Evolutionary conservation across 1,140 invertebrate genomes (phyloP).

Genomic region (Drosophila pectinifera): DNA sequence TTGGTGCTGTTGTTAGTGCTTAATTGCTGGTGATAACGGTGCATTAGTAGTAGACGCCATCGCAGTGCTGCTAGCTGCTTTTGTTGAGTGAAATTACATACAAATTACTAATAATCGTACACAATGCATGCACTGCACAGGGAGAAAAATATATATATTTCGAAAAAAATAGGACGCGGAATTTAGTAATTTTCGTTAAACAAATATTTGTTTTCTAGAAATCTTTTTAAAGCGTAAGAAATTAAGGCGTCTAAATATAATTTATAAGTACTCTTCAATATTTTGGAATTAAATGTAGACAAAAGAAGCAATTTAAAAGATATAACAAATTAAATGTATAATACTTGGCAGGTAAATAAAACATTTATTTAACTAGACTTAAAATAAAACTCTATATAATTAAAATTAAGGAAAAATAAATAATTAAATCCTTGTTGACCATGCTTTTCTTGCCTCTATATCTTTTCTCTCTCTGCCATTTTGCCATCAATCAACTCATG

Average conservation of each 20-base stretch:
- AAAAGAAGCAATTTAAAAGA: no score
- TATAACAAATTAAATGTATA: no score
- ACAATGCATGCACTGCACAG: conserved; percentile 28
- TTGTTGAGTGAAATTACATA: conserved; percentile 31
- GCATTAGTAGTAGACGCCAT: conserved; percentile 49
- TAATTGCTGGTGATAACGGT: conserved; percentile 47
- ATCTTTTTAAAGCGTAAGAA: no score
- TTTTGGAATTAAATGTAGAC: no score
- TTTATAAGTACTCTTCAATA: no score
- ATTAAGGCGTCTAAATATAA: no score
- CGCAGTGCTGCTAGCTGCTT: conserved; percentile 33
- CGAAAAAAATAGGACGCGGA: neutral
- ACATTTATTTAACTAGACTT: no score
- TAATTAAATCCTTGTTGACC: no score
- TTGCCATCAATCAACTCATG: conserved; percentile 45
- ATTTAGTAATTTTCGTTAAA: no score
- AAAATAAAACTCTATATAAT: no score
- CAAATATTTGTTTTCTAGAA: no score
- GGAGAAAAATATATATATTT: neutral
- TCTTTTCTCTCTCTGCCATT: conserved; percentile 19
- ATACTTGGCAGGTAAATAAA: no score
- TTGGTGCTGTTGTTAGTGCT: conserved; percentile 47
- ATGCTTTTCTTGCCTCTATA: neutral
- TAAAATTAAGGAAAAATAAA: neutral
- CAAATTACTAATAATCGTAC: conserved; percentile 35